Conservation (phyloP, 2,797 vertebrate genomes). For the Anabacerthia variegaticeps region DNA sequence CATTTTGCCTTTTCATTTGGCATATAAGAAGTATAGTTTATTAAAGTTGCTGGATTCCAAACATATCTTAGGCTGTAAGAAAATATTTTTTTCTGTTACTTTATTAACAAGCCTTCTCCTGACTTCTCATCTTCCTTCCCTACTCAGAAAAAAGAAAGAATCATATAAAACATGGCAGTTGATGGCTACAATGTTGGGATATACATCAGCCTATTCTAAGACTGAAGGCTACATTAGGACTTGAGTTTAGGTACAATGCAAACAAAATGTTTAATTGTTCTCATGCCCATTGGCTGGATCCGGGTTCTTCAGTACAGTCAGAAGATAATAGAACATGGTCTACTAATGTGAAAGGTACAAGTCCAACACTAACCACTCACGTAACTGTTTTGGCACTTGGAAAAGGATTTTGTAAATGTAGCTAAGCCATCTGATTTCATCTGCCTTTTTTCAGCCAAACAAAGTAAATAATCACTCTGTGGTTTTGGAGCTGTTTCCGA, state of each 20-base stretch:
- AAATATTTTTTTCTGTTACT: not conserved
- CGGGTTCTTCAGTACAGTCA: not conserved
- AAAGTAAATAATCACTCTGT: not conserved
- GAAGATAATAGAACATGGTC: not conserved
- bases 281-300: not conserved
- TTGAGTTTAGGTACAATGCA: not conserved
- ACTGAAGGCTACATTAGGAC: not conserved
- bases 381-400: not conserved
- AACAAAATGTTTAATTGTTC: not conserved
- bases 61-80: constrained; percentile 30
- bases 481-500: not conserved
- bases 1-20: constrained; percentile 28
- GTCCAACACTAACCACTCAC: not conserved
- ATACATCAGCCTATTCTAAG: not conserved
- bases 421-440: not conserved
- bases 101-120: not conserved
- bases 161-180: not conserved
- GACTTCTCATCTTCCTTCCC: not conserved
- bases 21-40: constrained; percentile 28
- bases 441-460: not conserved
- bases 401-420: not conserved
- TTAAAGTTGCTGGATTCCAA: not conserved
- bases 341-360: not conserved
- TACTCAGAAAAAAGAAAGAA: not conserved
- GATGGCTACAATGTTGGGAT: not conserved